phyloP scores from a whole-genome alignment of 2,888 invertebrate species.

The Listrodromus nycthemerus region DNA sequence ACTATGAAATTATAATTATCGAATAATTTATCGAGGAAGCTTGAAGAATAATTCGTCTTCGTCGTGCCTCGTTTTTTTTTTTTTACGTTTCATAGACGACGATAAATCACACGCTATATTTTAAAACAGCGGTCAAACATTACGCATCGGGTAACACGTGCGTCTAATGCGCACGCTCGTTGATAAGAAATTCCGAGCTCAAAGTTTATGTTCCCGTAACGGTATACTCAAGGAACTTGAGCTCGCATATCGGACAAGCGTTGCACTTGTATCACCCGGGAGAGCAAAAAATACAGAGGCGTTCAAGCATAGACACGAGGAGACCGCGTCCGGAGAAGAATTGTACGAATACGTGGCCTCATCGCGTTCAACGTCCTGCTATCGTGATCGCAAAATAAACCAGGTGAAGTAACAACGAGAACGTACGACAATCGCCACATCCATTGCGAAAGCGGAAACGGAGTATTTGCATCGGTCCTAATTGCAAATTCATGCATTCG shows the following conservation, averaged over 20 bases:
- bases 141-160: slow-evolving; percentile 3
- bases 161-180: not conserved
- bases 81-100: not conserved
- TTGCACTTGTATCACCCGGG: not conserved
- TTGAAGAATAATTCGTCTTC: not conserved
- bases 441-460: slow-evolving; percentile 23
- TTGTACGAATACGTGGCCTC: not conserved
- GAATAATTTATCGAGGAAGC: not conserved
- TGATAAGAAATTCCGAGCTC: slow-evolving; percentile 40
- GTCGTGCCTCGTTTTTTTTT: not conserved
- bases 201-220: slow-evolving; percentile 39
- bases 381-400: not conserved
- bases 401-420: not conserved
- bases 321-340: not conserved
- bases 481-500: slow-evolving; percentile 22
- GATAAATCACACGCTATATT: slow-evolving; percentile 27
- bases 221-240: slow-evolving; percentile 20
- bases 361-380: not conserved
- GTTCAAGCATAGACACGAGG: not conserved
- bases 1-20: slow-evolving; percentile 14
- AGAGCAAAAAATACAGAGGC: not conserved
- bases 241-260: slow-evolving; percentile 6
- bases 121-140: slow-evolving; percentile 22
- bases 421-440: not conserved
- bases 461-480: slow-evolving; percentile 27